Evolutionary conservation across 2,797 vertebrate species (phyloP).

Genomic region (Craterocephalus amniculus): DNA sequence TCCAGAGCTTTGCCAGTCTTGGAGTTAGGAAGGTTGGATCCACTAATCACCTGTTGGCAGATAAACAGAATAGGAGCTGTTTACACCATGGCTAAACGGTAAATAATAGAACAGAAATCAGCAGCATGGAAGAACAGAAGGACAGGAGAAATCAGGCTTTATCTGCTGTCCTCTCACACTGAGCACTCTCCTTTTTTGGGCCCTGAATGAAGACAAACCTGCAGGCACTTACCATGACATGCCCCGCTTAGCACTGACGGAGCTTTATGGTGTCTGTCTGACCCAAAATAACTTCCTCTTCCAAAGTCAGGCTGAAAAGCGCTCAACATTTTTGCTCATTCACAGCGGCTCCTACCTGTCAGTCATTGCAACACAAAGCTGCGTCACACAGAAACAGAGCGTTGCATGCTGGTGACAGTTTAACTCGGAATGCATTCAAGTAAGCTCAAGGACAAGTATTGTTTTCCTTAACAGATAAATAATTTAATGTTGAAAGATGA

Average conservation of each 20-base stretch:
- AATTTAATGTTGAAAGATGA: slow-evolving; percentile 54
- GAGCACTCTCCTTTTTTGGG: slow-evolving; percentile 28
- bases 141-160: slow-evolving; percentile 48
- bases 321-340: neutral
- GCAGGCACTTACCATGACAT: slow-evolving; percentile 66
- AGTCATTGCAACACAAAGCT: slow-evolving; percentile 24
- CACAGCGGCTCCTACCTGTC: slow-evolving; percentile 1
- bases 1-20: slow-evolving; percentile 67
- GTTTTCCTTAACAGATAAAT: slow-evolving; percentile 62
- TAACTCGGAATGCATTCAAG: slow-evolving; percentile 43
- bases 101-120: slow-evolving; percentile 13
- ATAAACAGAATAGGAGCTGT: slow-evolving; percentile 4
- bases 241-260: slow-evolving; percentile 53
- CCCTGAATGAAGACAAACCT: slow-evolving; percentile 74
- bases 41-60: slow-evolving; percentile 85
- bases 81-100: neutral
- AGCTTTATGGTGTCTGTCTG: slow-evolving; percentile 61
- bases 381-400: slow-evolving; percentile 7
- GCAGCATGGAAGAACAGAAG: slow-evolving; percentile 8
- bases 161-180: slow-evolving; percentile 66
- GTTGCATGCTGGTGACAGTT: slow-evolving; percentile 33
- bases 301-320: slow-evolving; percentile 21
- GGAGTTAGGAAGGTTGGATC: slow-evolving; percentile 72
- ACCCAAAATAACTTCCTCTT: slow-evolving; percentile 44
- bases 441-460: slow-evolving; percentile 48